Evolutionary conservation across 2,888 invertebrate genomes (phyloP), one percentile per base, ranked within the genome.

Genomic region (Cephus pulcher): DNA sequence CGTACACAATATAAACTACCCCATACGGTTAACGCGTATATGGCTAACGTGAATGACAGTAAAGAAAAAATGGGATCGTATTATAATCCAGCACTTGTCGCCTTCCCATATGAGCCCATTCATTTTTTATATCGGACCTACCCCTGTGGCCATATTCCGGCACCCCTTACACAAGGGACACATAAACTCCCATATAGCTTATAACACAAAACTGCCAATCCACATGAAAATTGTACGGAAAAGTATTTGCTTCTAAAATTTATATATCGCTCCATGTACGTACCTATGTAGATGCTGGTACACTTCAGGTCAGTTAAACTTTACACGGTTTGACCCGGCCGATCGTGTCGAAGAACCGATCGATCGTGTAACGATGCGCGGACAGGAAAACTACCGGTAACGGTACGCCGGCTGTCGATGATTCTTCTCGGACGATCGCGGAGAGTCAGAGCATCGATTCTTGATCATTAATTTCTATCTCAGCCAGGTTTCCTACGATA

Each of bases 331-430:
- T 80, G 80, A 82, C 82, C 77, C 23, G 56, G 23, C 23, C 56
- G 81, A 80, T 81, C 78, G 77, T 83, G 75, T 79, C 83, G 84
- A 83, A 84, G 56, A 56, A 56, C 56, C 56, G 56, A 56, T 56
- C 56, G 56, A 56, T 33, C 71, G 71, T 71, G 84, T 85, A 85
- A 82, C 83, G 81, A 86, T 84, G 83, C 83, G 84, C 82, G 84
- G 86, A 85, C 85, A 86, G 87, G 88, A 89, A 89, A 88, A 82
- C 78, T 81, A 85, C 79, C 79, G 80, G 84, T 88, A 88, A 89
- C 89, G 88, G 88, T 86, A 83, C 84, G 82, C 80, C 78, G 80
- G 80, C 80, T 56, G 68, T 37, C 83, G 83, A 84, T 83, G 86
- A 84, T 86, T 56, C 68, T 69, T 68, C 69, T 80, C 79, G 78